phyloP scores from a whole-genome alignment of 2,888 invertebrate genomes.

The Lapara coniferarum region DNA sequence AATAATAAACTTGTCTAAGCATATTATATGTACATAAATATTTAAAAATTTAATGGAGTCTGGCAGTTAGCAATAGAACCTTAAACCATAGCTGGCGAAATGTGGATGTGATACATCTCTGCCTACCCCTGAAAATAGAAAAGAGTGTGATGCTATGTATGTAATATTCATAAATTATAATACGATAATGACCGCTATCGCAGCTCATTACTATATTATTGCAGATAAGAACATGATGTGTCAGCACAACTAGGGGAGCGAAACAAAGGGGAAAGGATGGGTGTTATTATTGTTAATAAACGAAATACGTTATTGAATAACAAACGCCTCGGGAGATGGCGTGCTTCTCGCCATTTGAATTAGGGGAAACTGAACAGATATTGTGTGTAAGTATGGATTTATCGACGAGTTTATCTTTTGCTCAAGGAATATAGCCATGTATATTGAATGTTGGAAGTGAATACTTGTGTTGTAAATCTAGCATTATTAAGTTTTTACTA shows the following conservation, averaged over 20 bases:
- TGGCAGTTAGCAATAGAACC: too few relatives aligned
- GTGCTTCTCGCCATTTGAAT: conserved; percentile 25
- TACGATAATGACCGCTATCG: neutral
- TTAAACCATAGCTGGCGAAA: too few relatives aligned
- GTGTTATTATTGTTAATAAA: conserved; percentile 47
- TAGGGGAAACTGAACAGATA: conserved; percentile 20
- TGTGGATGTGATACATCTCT: too few relatives aligned
- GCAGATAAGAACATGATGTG: conserved; percentile 54
- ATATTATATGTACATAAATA: too few relatives aligned
- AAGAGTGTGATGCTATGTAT: too few relatives aligned
- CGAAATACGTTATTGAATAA: conserved; percentile 44
- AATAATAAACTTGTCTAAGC: too few relatives aligned
- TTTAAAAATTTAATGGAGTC: too few relatives aligned
- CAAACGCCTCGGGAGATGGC: conserved; percentile 28
- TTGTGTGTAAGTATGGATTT: conserved; percentile 10
- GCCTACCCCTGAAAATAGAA: too few relatives aligned
- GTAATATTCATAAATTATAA: neutral
- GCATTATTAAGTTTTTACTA: too few relatives aligned
- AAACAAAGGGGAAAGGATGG: conserved; percentile 38
- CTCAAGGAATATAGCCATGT: neutral
- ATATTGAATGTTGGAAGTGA: neutral
- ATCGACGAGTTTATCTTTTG: neutral
- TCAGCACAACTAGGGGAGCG: conserved; percentile 44
- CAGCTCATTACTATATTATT: conserved; percentile 45
- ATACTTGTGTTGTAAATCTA: too few relatives aligned